Base-by-base conservation (phyloP, 1,140 invertebrate genomes). In the Lucilia sericata region DNA sequence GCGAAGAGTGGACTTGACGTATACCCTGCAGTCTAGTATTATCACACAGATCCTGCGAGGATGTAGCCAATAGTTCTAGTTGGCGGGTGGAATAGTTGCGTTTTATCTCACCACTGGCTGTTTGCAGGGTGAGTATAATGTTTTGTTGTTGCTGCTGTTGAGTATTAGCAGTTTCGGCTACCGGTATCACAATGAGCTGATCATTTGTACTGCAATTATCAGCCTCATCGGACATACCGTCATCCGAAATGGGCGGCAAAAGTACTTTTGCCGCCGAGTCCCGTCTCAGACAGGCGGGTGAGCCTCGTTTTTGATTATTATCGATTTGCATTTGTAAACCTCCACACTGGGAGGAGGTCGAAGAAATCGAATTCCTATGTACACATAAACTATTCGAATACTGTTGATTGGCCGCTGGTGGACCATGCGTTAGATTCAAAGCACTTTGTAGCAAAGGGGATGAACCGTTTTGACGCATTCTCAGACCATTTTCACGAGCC, bases 401-500 rank as follows among this genome's bases (percentile, higher is more conserved):
- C 90, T 42, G 92, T 91, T 9, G 90, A 87, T 84, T 91, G 86
- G 83, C 90, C 85, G 25, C 89, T 86, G 47, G 89, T 87, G 76
- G 92, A 88, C 21, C 92, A 88, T 83, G 83, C 86, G 89, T 89
- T 12, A 91, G 82, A 85, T 91, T 91, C 8, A 91, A 55, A 5
- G 90, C 90, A 84, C 90, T 91, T 84, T 92, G 92, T 0, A 93
- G 86, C 13, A 93, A 88, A 36, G 93, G 93, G 21, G 92, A 91
- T 0, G 93, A 93, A 25, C 94, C 94, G 82, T 93, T 95, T 82
- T 94, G 92, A 30, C 95, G 91, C 83, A 95, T 94, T 36, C 95
- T 91, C 86, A 95, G 92, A 36, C 94, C 95, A 86, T 95, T 96
- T 80, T 93, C 93, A 55, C 94, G 92, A 0, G 95, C 95, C 14